Base-by-base conservation (phyloP, 2,797 vertebrate species). In the Chelon labrosus region DNA sequence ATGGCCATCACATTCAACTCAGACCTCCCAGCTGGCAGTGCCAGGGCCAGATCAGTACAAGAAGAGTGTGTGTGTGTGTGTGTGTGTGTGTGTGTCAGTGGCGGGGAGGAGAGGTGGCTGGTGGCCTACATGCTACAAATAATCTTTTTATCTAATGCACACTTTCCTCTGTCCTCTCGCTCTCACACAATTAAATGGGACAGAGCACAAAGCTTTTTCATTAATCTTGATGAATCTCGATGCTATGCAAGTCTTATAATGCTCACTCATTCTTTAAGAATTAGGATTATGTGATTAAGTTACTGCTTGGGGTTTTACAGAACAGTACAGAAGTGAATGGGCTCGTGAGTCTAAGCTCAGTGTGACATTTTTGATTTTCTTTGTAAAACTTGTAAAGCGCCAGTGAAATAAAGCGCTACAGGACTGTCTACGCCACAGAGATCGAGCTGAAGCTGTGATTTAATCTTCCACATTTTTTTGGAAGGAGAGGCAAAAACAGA, bases 1-100 rank as follows among this genome's bases (percentile, higher is more conserved):
- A 86, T 60, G 80, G 73, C 57, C 7, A 50, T 84, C 83, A 83
- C 83, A 88, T 85, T 62, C 31, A 70, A 46, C 22, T 22, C 67
- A 85, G 83, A 85, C 72, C 75, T 57, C 71, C 80, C 89, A 86
- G 83, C 87, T 91, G 90, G 81, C 61, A 65, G 85, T 79, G 50
- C 81, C 90, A 89, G 85, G 74, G 55, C 62, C 83, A 75, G 75
- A 77, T 78, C 58, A 68, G 80, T 63, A 93, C 91, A 68, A 82
- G 44, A 74, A 44, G 39, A 66, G 65, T 65, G 56, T 51, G 73
- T 67, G 68, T 82, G 77, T 65, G 77, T 69, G 56, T 74, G 60
- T 82, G 66, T 72, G 76, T 75, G 71, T 70, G 54, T 73, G 70
- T 49, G 46, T 49, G 47, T 49, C n/a, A 53, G 27, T 58, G 25